Base-by-base conservation (phyloP, 2,113 vertebrate species). In the Oryctolagus cuniculus region DNA sequence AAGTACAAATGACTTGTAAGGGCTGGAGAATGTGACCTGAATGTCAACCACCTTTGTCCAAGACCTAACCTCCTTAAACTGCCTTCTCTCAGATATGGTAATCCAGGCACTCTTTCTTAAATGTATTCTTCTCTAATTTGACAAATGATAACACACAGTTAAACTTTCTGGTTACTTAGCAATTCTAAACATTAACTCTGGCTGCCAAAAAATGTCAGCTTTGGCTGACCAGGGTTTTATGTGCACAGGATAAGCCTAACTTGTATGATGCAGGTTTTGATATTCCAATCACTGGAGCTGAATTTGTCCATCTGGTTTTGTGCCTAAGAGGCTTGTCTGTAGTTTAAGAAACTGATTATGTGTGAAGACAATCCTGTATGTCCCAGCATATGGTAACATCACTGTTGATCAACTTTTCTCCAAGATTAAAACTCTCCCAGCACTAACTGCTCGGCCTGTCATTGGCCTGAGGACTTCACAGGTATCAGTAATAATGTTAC, bases 81-180 rank as follows among this genome's bases (percentile, higher is more conserved):
- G 51, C 63, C 55, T 74, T 77, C 22, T 49, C 53, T 85, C 44
- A 75, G 11, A 67, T 19, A 58, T 2, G 16, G 15, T 75, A 58
- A 82, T 38, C 44, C 6, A 66, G 38, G 11, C 16, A 69, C 16
- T 19, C 10, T 84, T 92, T 89, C 73, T 44, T 53, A 38, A 92
- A 85, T 16, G 9, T 31, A 74, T 55, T 51, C 34, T 64, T 83
- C 55, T 67, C 78, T 73, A 53, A 55, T 29, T 21, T 55, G 66
- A 89, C 78, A 83, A 80, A 89, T n/a, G 34, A 17, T 69, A 89
- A 90, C 13, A 69, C n/a, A 38, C 2, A 86, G 49, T 63, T 88
- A 74, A 66, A 83, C 49, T 44, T 75, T 86, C 49, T 87, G 44
- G 44, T 75, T 70, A 90, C 24, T 86, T 84, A 93, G 78, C 73